These are phyloP conservation scores for Blennius ocellaris DNA, from an alignment of 2,113 vertebrate genomes.

Conservation along the genomic window DNA sequence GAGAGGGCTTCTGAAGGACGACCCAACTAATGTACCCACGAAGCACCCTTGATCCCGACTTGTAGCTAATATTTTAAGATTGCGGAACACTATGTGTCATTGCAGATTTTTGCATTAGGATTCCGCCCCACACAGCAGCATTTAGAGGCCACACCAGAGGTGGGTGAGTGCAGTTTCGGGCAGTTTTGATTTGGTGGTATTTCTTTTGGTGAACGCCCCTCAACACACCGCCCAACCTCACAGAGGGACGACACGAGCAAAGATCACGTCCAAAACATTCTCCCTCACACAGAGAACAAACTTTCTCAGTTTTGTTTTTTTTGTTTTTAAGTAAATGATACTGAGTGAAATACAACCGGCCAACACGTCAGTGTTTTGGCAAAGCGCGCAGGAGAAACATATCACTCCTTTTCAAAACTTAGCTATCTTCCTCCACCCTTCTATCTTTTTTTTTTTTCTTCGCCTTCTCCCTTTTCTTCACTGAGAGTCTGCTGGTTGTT, in stretches of 20 bases:
- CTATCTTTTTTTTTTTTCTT: constrained; percentile 54
- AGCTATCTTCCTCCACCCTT: constrained; percentile 67
- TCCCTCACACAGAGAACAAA: constrained; percentile 14
- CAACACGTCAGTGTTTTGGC: constrained; percentile 67
- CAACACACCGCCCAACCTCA: constrained; percentile 49
- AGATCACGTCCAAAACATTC: constrained; percentile 65
- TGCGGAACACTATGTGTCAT: neutral
- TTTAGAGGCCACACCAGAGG: constrained; percentile 17
- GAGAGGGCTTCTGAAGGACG: constrained; percentile 27
- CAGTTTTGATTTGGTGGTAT: constrained; percentile 26
- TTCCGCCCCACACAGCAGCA: constrained; percentile 2
- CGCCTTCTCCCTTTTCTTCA: constrained; percentile 74
- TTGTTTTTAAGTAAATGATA: constrained; percentile 68
- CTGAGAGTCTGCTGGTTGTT: constrained; percentile 88
- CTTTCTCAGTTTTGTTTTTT: constrained; percentile 18
- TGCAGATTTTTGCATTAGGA: constrained; percentile 14
- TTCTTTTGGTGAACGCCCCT: constrained; percentile 56
- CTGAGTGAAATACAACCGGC: constrained; percentile 73
- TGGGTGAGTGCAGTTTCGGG: constrained; percentile 19
- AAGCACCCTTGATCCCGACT: constrained; percentile 40
- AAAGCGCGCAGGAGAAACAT: constrained; percentile 53
- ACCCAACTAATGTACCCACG: constrained; percentile 12
- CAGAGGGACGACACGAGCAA: constrained; percentile 34
- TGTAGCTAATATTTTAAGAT: constrained; percentile 20
- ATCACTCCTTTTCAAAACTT: constrained; percentile 83